Base-by-base conservation (phyloP, 2,888 invertebrate genomes). In the Pseudanteris insignis region DNA sequence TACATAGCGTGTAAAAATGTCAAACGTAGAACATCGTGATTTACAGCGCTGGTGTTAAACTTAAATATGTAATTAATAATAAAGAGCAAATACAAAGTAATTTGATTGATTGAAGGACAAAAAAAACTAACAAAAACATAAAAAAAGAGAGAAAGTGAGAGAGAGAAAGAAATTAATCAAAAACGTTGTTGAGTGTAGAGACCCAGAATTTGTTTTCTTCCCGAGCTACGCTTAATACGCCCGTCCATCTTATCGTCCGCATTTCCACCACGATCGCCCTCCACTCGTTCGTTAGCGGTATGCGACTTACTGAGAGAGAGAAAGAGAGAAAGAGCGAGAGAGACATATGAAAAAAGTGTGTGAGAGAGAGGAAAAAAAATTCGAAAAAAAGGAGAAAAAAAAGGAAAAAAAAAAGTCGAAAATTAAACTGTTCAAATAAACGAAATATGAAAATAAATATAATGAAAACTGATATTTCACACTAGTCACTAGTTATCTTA, bases 261-360 rank as follows among this genome's bases (percentile, higher is more conserved):
- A 64, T 64, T 60, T 64, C 64, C 60, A 64, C 50, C 64, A 64
- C 64, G 64, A 60, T 60, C 64, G 60, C 60, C 60, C 60, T 64
- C 64, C 60, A 64, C 64, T 57, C 60, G 64, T 64, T 64, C 64
- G 51, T 64, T 64, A 64, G 64, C 64, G 64, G 64, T 60, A 64
- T 48, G 60, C 57, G 60, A 64, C 64, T 64, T 64, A 63, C 47
- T 44, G 37, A 57, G n/a, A 41, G 26, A 40, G 12, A 34, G 11
- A 40, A 29, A 38, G 10, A 29, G 14, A 21, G 7, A 21, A 21
- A 21, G 21, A 21, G 7, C 3, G 7, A 6, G 6, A 26, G 30
- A 32, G 36, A 43, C 12, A 34, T 12, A 28, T 29, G 21, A 26
- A 6, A 8, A 28, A 43, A 47, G 26, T 55, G 47, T 55, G 46